Base-by-base conservation (phyloP, 2,888 invertebrate species). In the Drosophila subquinaria region DNA sequence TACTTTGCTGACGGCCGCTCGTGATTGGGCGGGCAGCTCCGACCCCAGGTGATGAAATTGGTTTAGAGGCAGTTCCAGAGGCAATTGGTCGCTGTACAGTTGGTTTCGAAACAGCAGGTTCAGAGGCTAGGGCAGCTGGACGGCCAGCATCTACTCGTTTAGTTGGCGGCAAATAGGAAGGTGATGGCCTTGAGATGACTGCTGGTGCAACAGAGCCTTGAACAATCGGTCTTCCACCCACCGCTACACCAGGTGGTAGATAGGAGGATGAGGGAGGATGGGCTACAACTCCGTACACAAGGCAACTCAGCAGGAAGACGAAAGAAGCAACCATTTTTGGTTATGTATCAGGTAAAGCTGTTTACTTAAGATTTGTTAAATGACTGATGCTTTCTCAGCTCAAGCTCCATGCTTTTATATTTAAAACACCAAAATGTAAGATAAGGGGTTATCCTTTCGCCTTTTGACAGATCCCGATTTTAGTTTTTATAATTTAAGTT, bases 371-470 rank as follows among this genome's bases (percentile, higher is more conserved):
- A 15, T 47, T 27, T 6, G 11, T n/a, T 3, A 9, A 57, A 35
- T 64, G 23, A 56, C 75, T 81, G 79, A 74, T 81, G 63, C 15
- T 30, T 13, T 9, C 55, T 43, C 45, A 20, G 20, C 11, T 5
- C 1, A 52, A 50, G 3, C 4, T 43, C 45, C 20, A 3, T 6
- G 6, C 40, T 42, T 60, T 42, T 60, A 60, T 51, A 42, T 2
- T 33, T 15, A 48, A 15, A 4, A n/a, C 23, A 4, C 4, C 23
- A 23, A 23, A 23, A 23, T 3, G 23, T 23, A 1, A 23, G n/a
- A 4, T 33, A n/a, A 23, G 8, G 9, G 10, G 10, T 17, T 10
- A 9, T 20, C 4, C 20, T 20, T 11, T 23, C 30, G 27, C 50
- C 11, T 33, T 33, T 15, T 33, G 11, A 30, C 9, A n/a, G 8